A percentile compares a stretch with the other conserved stretches of the same genome.
Conservation (phyloP, 92 coral and sea anemone species). For the Zoanthus solanderi region DNA sequence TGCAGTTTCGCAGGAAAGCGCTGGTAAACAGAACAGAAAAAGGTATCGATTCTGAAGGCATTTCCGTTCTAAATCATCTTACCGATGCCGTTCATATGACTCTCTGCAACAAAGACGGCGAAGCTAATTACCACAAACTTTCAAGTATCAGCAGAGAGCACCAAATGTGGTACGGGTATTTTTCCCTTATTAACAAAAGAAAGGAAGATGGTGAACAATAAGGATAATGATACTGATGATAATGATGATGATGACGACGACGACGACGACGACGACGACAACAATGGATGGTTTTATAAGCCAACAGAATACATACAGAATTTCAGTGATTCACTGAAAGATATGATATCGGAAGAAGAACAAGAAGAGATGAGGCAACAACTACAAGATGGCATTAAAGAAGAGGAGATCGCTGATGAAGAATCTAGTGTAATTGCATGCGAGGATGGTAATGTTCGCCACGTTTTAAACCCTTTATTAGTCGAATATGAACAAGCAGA, state of each 20-base stretch:
- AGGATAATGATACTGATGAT: too few relatives aligned
- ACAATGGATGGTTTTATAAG: not conserved
- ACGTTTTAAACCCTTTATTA: conserved; percentile 54
- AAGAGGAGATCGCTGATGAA: conserved; percentile 14
- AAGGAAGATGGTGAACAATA: conserved; percentile 7
- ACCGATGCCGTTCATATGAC: not conserved
- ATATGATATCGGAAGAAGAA: conserved; percentile 28
- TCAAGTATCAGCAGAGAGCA: not conserved
- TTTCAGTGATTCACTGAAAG: conserved; percentile 19
- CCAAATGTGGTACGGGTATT: not conserved
- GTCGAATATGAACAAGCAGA: conserved; percentile 24
- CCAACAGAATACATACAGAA: not conserved
- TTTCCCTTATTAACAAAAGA: not conserved
- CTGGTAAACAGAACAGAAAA: conserved; percentile 5
- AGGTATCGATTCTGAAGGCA: not conserved
- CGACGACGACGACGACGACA: not conserved
- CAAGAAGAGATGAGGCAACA: conserved; percentile 33
- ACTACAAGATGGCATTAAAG: conserved; percentile 7
- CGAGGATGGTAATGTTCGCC: conserved; percentile 53
- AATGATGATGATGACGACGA: too few relatives aligned
- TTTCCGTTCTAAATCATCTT: not conserved
- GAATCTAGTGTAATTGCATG: conserved; percentile 15
- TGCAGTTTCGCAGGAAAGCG: not conserved
- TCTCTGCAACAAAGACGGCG: not conserved
- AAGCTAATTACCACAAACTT: not conserved